These are phyloP conservation scores for Bombus impatiens DNA, from an alignment of 1,140 invertebrate species.

Conservation along the genomic window DNA sequence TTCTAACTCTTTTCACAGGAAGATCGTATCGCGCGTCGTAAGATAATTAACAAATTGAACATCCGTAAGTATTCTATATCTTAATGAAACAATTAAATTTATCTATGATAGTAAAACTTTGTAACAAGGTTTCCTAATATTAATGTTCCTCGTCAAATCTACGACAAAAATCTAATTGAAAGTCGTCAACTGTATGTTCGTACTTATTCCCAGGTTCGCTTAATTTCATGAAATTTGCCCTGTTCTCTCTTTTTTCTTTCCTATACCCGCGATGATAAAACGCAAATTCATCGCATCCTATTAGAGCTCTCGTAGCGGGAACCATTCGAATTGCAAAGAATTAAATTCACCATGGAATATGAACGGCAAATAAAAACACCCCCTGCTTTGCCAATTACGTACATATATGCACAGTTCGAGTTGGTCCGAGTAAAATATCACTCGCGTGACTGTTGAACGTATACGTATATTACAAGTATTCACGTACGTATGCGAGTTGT, in stretches of 20 bases:
- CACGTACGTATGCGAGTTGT: too few relatives aligned
- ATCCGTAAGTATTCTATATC: too few relatives aligned
- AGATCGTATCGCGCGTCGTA: too few relatives aligned
- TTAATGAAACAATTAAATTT: too few relatives aligned
- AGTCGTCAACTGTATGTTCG: background rate
- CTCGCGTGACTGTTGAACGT: conserved; percentile 41
- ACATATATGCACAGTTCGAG: background rate
- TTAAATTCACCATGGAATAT: conserved; percentile 45
- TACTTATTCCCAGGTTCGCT: background rate
- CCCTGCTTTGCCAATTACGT: conserved; percentile 24
- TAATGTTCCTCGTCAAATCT: background rate
- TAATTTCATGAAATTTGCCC: conserved; percentile 11
- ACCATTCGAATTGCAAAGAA: conserved; percentile 38
- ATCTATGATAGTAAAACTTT: background rate
- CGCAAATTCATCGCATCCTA: background rate
- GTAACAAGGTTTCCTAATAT: background rate
- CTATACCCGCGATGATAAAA: background rate
- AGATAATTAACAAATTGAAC: too few relatives aligned
- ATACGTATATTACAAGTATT: background rate
- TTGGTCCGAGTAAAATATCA: conserved; percentile 19
- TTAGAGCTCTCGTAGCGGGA: background rate
- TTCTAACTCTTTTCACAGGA: too few relatives aligned
- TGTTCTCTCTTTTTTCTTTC: too few relatives aligned
- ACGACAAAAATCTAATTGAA: background rate
- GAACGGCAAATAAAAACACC: conserved; percentile 33